Percentiles rank a stretch among this genome's conserved stretches.
phyloP scores from a whole-genome alignment of 2,797 vertebrate species.

The Pseudopleuronectes americanus region DNA sequence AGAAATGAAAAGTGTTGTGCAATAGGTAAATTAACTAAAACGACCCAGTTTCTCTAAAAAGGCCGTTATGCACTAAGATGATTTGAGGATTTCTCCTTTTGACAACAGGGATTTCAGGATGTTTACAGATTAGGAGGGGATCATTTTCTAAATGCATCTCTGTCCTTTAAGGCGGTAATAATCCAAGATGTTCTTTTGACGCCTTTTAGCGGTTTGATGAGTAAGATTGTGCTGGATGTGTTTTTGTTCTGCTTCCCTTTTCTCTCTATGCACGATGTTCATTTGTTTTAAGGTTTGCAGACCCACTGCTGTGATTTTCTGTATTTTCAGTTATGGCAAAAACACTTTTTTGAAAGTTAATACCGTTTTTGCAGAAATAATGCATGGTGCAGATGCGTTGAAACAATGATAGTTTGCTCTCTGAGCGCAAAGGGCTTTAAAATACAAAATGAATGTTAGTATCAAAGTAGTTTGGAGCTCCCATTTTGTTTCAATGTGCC shows the following conservation, averaged over 20 bases:
- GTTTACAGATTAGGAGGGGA: constrained; percentile 82
- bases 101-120: constrained; percentile 77
- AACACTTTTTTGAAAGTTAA: constrained; percentile 43
- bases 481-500: constrained; percentile 10
- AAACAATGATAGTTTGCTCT: constrained; percentile 27
- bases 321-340: constrained; percentile 25
- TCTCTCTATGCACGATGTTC: constrained; percentile 28
- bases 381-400: constrained; percentile 20
- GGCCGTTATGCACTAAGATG: constrained; percentile 77
- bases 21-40: constrained; percentile 77
- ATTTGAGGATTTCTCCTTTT: constrained; percentile 80
- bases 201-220: constrained; percentile 75
- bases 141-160: constrained; percentile 75
- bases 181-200: constrained; percentile 83
- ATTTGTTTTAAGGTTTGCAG: constrained; percentile 53
- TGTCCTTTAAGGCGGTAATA: constrained; percentile 78
- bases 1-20: constrained; percentile 68
- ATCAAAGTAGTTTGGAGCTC: constrained; percentile 18
- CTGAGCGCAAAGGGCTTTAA: constrained; percentile 29
- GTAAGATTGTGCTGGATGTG: constrained; percentile 73
- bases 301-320: constrained; percentile 47
- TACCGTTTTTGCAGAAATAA: constrained; percentile 46
- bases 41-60: constrained; percentile 80
- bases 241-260: constrained; percentile 49
- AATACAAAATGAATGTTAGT: constrained; percentile 30